Evolutionary conservation across 2,113 vertebrate species (phyloP).

Genomic region (Lepus americanus): DNA sequence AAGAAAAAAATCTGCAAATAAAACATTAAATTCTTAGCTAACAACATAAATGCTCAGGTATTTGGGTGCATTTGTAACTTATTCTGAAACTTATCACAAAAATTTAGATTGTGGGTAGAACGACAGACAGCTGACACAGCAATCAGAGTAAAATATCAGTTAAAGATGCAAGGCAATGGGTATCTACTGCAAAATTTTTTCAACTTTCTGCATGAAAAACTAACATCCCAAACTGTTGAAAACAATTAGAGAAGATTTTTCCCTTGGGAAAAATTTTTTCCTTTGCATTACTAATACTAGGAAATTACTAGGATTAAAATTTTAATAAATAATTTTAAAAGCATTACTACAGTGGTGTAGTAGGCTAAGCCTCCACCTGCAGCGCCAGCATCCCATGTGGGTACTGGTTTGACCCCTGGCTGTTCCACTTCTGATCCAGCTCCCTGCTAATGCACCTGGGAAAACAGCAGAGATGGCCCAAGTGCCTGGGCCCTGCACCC

Average conservation of each 20-base stretch:
- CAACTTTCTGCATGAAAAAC: background rate
- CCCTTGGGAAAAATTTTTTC: background rate
- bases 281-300: background rate
- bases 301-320: slow-evolving; percentile 23
- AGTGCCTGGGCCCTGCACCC: too few species aligned
- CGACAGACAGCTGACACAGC: background rate
- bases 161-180: background rate
- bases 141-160: slow-evolving; percentile 22
- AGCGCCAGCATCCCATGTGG: too few species aligned
- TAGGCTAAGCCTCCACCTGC: too few species aligned
- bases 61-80: background rate
- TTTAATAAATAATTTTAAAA: background rate
- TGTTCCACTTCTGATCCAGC: too few species aligned
- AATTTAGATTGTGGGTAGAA: background rate
- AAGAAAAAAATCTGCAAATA: background rate
- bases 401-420: too few species aligned
- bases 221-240: background rate
- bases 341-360: background rate
- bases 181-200: background rate
- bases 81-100: background rate
- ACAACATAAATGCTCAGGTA: slow-evolving; percentile 26
- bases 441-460: too few species aligned
- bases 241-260: background rate
- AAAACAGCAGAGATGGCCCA: too few species aligned
- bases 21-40: slow-evolving; percentile 5